Evolutionary conservation across 2,113 vertebrate species (phyloP).

Genomic region (Pardalotus punctatus): DNA sequence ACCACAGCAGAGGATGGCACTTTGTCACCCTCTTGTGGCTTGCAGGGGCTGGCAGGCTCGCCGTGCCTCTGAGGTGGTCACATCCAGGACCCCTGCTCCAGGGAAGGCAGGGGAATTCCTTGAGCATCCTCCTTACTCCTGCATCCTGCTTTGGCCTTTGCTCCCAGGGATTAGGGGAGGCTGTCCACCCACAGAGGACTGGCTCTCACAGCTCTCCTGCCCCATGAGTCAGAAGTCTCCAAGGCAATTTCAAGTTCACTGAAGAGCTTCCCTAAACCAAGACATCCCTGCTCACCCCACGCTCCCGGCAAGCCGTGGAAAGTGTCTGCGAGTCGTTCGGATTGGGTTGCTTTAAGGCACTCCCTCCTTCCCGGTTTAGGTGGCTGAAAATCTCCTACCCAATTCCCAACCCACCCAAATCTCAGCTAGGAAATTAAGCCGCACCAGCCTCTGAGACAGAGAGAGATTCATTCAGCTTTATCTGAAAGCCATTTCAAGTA

Average conservation of each 20-base stretch:
- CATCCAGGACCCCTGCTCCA: background rate
- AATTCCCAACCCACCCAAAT: conserved; percentile 19
- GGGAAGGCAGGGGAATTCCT: background rate
- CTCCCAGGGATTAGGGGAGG: background rate
- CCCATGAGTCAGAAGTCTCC: background rate
- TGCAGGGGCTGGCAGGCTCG: background rate
- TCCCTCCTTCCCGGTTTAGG: background rate
- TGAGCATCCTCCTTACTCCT: background rate
- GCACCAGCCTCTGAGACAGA: conserved; percentile 38
- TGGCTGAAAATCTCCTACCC: conserved; percentile 29
- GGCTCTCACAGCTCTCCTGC: background rate
- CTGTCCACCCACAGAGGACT: rapidly evolving
- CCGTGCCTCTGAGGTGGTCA: background rate
- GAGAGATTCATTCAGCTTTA: conserved; percentile 55
- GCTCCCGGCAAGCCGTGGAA: background rate
- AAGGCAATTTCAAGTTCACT: background rate
- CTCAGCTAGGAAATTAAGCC: conserved; percentile 51
- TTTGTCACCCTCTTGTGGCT: conserved; percentile 67
- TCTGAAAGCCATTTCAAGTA: conserved; percentile 63
- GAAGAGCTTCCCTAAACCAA: background rate
- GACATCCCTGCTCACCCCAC: background rate
- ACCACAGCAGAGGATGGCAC: conserved; percentile 23
- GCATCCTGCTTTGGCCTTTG: background rate
- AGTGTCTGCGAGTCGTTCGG: background rate
- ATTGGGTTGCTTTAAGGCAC: background rate